Conservation (phyloP, 2,888 invertebrate genomes). For the Erpobdella octoculata region DNA sequence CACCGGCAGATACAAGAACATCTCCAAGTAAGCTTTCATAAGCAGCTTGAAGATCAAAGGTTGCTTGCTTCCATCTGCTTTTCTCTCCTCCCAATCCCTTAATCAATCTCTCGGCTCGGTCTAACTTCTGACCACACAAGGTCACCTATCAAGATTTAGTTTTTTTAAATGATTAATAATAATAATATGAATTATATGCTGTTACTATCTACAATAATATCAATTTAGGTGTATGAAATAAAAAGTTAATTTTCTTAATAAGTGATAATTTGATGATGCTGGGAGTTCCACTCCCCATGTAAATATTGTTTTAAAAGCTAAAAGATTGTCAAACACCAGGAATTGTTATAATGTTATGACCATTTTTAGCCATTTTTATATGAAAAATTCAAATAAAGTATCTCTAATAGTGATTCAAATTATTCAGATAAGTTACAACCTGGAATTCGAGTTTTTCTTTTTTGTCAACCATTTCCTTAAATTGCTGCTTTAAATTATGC, state of each 20-base stretch:
- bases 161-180: background rate
- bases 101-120: conserved; percentile 79
- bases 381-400: no score
- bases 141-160: conserved; percentile 56
- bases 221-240: no score
- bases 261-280: no score
- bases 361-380: no score
- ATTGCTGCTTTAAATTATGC: conserved; percentile 55
- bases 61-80: conserved; percentile 72
- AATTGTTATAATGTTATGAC: no score
- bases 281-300: no score
- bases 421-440: conserved; percentile 28
- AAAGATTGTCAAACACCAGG: no score
- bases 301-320: no score
- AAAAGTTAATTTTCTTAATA: no score
- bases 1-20: conserved; percentile 76
- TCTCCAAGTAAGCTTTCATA: conserved; percentile 81
- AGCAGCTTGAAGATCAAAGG: conserved; percentile 64
- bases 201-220: background rate
- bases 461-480: conserved; percentile 53
- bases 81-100: conserved; percentile 79
- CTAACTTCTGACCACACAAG: conserved; percentile 73
- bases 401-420: no score
- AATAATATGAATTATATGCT: background rate
- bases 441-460: conserved; percentile 50